phyloP scores from a whole-genome alignment of 1,140 invertebrate genomes.

The Drosophila pruinosa region DNA sequence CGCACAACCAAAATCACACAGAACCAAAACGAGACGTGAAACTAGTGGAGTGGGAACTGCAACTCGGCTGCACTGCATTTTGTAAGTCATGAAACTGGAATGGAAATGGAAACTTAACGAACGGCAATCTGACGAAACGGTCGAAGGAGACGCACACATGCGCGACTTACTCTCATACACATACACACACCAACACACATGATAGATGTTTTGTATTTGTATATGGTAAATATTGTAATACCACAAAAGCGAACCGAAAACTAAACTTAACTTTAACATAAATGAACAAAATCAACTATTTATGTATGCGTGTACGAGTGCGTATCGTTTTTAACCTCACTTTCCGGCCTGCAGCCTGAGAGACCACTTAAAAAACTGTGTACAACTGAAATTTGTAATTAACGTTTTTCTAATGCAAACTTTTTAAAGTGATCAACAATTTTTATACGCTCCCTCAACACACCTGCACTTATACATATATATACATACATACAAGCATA shows the following conservation, averaged over 20 bases:
- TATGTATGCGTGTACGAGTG: slow-evolving; percentile 24
- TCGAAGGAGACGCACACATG: slow-evolving; percentile 34
- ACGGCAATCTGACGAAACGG: slow-evolving; percentile 5
- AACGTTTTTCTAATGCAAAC: slow-evolving; percentile 25
- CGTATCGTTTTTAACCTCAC: slow-evolving; percentile 19
- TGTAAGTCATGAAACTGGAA: slow-evolving; percentile 15
- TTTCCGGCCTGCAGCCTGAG: no score
- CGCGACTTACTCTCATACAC: slow-evolving; percentile 13
- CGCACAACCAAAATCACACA: slow-evolving; percentile 24
- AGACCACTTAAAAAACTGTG: not conserved
- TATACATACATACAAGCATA: not conserved
- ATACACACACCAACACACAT: slow-evolving; percentile 1
- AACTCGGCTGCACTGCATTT: slow-evolving; percentile 41
- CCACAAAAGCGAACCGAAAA: not conserved
- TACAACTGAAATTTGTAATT: slow-evolving; percentile 18
- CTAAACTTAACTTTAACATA: not conserved
- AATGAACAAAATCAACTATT: slow-evolving; percentile 22
- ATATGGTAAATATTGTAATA: slow-evolving; percentile 26
- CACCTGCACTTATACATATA: no score
- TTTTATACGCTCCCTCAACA: not conserved
- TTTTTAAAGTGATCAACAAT: slow-evolving; percentile 8
- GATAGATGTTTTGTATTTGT: slow-evolving; percentile 33
- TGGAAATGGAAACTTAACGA: not conserved
- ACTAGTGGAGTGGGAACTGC: not conserved
- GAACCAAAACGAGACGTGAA: not conserved